Base-by-base conservation (phyloP, 2,888 invertebrate genomes). In the Hecatera dysodea region DNA sequence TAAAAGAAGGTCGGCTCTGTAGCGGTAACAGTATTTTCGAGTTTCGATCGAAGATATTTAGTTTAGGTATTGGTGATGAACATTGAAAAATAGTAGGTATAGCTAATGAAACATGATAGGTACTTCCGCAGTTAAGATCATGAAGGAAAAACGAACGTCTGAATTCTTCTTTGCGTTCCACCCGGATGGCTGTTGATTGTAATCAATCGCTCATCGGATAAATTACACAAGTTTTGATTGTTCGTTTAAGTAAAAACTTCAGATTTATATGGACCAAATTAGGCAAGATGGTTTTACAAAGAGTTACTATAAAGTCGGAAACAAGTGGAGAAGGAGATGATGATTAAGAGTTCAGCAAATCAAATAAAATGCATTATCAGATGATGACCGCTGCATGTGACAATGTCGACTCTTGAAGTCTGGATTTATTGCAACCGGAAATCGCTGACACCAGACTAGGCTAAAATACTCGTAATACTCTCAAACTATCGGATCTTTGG, bases 131-230 rank as follows among this genome's bases (percentile, higher is more conserved):
- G 61, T 64, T 33, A 27, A 52, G 50, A 15, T 27, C 46, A 62
- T 19, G 0, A 62, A 62, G 42, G 3, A 70, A 53, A 77, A 78
- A 78, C 12, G 22, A 50, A 27, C 24, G 9, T 24, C 17, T 36
- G 2, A 44, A 36, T 24, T 62, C 57, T 57, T 42, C 24, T 65
- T 48, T 46, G 17, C 61, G 74, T 67, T 80, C 46, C 76, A 63
- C 48, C 55, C 33, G 19, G 56, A 67, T 67, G 67, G 67, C 56
- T 53, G 19, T 42, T 22, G 56, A 72, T 39, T 63, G 42, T 59
- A 73, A 73, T 65, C 66, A 66, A 76, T 79, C 65, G 39, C 55
- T 53, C 57, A 72, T 79, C 65, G 61, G 65, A 48, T 66, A 52
- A 42, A 62, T 76, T 74, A 78, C 71, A 53, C 44, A 64, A 72